Evolutionary conservation across 2,113 vertebrate species (phyloP).

Genomic region (Elephantulus edwardii): DNA sequence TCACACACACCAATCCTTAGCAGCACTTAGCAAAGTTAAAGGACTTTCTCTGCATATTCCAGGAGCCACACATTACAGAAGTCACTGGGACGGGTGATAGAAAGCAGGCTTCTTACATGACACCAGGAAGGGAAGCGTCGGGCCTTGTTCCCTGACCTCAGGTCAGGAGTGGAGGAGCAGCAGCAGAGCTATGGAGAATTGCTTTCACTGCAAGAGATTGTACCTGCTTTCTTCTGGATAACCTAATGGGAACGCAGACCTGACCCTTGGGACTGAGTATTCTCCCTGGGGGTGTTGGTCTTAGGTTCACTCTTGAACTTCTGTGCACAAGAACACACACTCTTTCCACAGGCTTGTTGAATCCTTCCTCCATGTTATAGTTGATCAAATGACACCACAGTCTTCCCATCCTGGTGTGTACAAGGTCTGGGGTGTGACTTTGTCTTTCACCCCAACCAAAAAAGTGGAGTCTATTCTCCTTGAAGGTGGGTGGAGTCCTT

Average conservation of each 20-base stretch:
- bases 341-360: neutral
- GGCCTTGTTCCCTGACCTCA: accelerated
- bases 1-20: neutral
- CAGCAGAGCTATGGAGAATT: neutral
- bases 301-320: neutral
- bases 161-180: neutral
- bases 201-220: neutral
- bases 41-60: accelerated
- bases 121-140: neutral
- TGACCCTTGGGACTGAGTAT: neutral
- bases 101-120: neutral
- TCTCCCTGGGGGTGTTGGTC: neutral
- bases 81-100: neutral
- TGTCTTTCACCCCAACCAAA: too few species aligned
- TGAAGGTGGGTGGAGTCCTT: neutral
- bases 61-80: neutral
- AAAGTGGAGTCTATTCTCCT: neutral
- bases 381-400: accelerated
- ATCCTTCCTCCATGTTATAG: neutral
- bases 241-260: accelerated
- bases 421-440: neutral
- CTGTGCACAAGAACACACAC: neutral
- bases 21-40: neutral
- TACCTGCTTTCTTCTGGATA: neutral
- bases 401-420: accelerated